Conservation (phyloP, 2,888 invertebrate genomes). For the Syritta pipiens region DNA sequence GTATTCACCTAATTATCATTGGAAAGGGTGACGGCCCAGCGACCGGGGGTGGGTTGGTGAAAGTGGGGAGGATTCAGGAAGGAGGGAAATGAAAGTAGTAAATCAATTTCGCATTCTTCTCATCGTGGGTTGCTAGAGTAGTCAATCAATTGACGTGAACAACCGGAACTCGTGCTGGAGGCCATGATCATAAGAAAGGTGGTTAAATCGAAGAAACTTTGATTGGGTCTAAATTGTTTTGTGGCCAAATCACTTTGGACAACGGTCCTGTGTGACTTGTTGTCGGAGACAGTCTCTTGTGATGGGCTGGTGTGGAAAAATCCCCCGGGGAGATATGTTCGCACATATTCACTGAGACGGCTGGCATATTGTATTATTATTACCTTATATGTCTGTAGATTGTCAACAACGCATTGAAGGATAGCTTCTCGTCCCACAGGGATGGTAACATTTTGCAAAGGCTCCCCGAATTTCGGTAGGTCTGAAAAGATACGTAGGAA, state of each 20-base stretch:
- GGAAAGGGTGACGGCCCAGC: conserved; percentile 31
- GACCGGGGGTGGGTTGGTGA: not conserved
- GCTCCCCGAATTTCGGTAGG: conserved; percentile 84
- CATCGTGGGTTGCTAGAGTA: conserved; percentile 34
- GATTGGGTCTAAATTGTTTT: conserved; percentile 68
- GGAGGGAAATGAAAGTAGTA: conserved; percentile 57
- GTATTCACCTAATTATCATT: conserved; percentile 67
- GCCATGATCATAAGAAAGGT: conserved; percentile 1
- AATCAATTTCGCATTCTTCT: conserved; percentile 61
- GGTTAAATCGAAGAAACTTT: conserved; percentile 46
- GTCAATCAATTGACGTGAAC: conserved; percentile 65
- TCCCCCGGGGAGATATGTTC: conserved; percentile 23
- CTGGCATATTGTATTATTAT: conserved; percentile 62
- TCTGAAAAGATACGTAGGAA: conserved; percentile 79
- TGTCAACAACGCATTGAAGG: conserved; percentile 85
- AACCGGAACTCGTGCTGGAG: conserved; percentile 37
- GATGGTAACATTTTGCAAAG: conserved; percentile 84
- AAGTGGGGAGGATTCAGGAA: no score
- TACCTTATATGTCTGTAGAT: conserved; percentile 85
- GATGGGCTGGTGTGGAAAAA: no score
- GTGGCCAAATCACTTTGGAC: conserved; percentile 50
- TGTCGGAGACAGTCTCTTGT: no score
- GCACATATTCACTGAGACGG: conserved; percentile 13
- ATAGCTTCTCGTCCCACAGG: conserved; percentile 85
- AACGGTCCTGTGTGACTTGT: conserved; percentile 41